phyloP scores from a whole-genome alignment of 2,113 vertebrate species.

The Myiozetetes cayanensis region DNA sequence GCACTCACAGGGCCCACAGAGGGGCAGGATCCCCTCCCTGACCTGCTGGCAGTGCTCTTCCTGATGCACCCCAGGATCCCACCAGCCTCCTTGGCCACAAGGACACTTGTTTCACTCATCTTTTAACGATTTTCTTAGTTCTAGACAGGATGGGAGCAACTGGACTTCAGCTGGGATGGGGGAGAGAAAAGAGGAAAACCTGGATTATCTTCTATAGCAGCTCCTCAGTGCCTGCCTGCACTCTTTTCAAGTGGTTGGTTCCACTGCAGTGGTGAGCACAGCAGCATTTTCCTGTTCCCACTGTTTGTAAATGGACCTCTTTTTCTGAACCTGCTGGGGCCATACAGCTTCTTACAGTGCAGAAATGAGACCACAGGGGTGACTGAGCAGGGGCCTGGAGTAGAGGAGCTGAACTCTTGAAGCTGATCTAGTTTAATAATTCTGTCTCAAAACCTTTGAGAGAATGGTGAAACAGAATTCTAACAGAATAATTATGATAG shows the following conservation, averaged over 20 bases:
- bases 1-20: background rate
- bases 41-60: background rate
- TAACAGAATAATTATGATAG: background rate
- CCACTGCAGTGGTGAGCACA: background rate
- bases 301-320: background rate
- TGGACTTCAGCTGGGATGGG: background rate
- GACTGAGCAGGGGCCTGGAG: background rate
- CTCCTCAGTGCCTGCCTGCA: background rate
- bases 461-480: background rate
- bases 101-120: background rate
- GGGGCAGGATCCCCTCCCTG: background rate
- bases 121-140: background rate
- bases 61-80: background rate
- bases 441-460: background rate
- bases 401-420: background rate
- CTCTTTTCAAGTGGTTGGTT: background rate
- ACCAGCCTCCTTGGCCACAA: background rate
- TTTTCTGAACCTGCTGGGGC: background rate
- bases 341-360: accelerated
- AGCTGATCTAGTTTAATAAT: background rate
- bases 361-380: accelerated
- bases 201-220: background rate
- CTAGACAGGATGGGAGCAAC: background rate
- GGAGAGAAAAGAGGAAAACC: background rate
- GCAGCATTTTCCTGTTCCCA: accelerated